Evolutionary conservation across 2,797 vertebrate genomes (phyloP).

Genomic region (Sparidentex hasta): DNA sequence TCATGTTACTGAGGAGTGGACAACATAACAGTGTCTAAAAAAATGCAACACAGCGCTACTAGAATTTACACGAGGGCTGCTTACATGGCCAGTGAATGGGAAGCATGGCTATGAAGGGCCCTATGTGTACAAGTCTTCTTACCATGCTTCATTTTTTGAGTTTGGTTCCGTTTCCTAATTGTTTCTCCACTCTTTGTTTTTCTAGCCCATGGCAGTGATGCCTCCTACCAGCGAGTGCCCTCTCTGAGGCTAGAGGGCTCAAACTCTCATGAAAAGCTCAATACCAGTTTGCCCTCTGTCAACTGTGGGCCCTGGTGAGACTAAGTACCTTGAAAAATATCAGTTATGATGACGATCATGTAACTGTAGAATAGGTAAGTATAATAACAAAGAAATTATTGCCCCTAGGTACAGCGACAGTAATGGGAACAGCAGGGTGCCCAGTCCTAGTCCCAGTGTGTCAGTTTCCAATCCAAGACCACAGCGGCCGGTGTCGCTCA

Average conservation of each 20-base stretch:
- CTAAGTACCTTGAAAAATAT: background rate
- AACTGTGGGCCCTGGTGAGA: constrained; percentile 90
- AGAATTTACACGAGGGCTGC: too few species aligned
- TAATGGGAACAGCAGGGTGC: constrained; percentile 81
- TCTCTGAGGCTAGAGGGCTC: constrained; percentile 89
- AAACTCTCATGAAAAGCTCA: constrained; percentile 94
- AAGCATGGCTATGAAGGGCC: too few species aligned
- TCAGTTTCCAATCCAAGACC: constrained; percentile 79
- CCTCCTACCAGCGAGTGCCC: constrained; percentile 87
- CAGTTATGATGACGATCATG: background rate
- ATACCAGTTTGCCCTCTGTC: constrained; percentile 96
- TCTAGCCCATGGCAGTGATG: constrained; percentile 78
- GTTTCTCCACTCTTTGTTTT: constrained; percentile 7
- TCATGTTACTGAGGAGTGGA: too few species aligned
- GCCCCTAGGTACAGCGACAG: constrained; percentile 83
- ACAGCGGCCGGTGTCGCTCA: constrained; percentile 92
- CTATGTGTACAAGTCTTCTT: background rate
- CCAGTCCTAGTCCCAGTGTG: constrained; percentile 68
- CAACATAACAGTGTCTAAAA: too few species aligned
- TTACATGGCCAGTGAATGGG: too few species aligned
- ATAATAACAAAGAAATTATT: background rate
- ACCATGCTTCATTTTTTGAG: background rate
- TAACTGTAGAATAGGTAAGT: background rate
- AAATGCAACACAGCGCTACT: too few species aligned
- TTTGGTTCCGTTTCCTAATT: background rate